Evolutionary conservation across 2,888 invertebrate genomes (phyloP).

Genomic region (Spodoptera littoralis): DNA sequence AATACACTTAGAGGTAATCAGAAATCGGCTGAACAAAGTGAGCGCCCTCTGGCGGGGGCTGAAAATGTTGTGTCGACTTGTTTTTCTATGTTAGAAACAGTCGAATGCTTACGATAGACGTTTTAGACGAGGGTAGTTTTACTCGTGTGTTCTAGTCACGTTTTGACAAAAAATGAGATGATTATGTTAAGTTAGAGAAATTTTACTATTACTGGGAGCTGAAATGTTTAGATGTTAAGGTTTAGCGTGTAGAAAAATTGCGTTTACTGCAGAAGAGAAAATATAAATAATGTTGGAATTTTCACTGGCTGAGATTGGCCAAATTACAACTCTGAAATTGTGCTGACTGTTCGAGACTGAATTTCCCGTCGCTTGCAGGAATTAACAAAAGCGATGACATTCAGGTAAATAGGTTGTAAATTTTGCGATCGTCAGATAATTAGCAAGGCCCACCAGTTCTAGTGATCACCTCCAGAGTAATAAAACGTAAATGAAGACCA

Average conservation of each 20-base stretch:
- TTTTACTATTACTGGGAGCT: constrained; percentile 40
- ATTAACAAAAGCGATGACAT: too few relatives aligned
- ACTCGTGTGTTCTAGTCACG: constrained; percentile 41
- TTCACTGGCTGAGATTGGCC: background rate
- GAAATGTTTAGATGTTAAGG: constrained; percentile 33
- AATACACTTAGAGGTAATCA: constrained; percentile 54
- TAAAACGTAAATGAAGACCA: too few relatives aligned
- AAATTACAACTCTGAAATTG: too few relatives aligned
- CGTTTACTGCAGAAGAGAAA: constrained; percentile 7
- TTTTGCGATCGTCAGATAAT: too few relatives aligned
- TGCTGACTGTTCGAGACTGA: too few relatives aligned
- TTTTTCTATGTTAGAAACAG: constrained; percentile 44
- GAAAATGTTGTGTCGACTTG: constrained; percentile 39
- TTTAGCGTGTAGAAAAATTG: constrained; percentile 16
- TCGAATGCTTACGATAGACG: constrained; percentile 43
- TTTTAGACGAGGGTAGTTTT: constrained; percentile 24
- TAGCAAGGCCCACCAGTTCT: too few relatives aligned
- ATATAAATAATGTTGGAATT: constrained; percentile 1
- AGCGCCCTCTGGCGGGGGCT: constrained; percentile 25
- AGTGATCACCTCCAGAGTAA: too few relatives aligned
- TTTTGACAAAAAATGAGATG: constrained; percentile 48
- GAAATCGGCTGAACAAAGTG: constrained; percentile 40
- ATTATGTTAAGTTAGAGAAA: constrained; percentile 48
- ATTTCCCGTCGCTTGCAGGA: too few relatives aligned
- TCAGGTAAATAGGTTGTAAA: too few relatives aligned